phyloP scores from a whole-genome alignment of 2,797 vertebrate species.

The Scolopax bukidnonensis region DNA sequence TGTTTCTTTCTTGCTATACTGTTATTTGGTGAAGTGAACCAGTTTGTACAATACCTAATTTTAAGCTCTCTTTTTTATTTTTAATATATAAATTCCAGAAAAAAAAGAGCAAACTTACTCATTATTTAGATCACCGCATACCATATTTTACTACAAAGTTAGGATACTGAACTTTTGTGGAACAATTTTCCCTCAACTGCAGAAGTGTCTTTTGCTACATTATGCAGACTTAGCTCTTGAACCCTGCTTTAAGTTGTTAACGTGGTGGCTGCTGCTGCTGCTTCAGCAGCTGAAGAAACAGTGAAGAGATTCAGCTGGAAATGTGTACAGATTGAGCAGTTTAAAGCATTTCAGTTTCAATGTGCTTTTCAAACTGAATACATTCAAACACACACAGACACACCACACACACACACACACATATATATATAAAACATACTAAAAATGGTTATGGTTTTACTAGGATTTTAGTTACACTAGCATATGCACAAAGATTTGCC shows the following conservation, averaged over 20 bases:
- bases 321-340: not conserved
- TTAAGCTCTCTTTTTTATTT: not conserved
- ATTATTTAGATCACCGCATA: not conserved
- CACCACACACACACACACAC: no score
- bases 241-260: not conserved
- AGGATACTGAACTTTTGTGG: not conserved
- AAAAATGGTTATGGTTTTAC: not conserved
- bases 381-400: not conserved
- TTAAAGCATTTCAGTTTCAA: not conserved
- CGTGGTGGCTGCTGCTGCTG: not conserved
- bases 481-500: not conserved
- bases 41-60: not conserved
- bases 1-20: not conserved
- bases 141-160: not conserved
- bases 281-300: not conserved
- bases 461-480: not conserved
- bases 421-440: no score
- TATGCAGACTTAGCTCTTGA: not conserved
- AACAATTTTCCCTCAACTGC: not conserved
- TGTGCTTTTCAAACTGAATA: not conserved
- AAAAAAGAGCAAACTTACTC: not conserved
- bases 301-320: not conserved
- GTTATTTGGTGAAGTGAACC: not conserved
- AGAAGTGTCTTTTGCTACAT: not conserved
- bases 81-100: not conserved